Percentiles rank a stretch among this genome's conserved stretches.
phyloP scores from a whole-genome alignment of 1,140 invertebrate genomes.

The Linepithema humile region DNA sequence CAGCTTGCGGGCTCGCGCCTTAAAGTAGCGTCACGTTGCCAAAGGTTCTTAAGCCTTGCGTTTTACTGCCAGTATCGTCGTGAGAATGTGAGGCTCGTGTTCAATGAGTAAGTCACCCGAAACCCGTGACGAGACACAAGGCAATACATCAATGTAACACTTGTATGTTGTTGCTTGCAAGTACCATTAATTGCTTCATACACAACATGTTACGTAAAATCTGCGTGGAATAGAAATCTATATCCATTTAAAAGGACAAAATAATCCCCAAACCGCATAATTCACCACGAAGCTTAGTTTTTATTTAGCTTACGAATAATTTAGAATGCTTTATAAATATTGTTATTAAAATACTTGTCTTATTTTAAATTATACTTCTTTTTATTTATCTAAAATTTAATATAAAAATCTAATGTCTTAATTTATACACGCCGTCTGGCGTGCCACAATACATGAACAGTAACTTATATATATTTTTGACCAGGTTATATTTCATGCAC shows the following conservation, averaged over 20 bases:
- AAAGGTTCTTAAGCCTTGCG: slow-evolving; percentile 51
- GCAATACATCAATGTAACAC: not conserved
- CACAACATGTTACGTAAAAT: slow-evolving; percentile 10
- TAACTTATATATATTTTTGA: no score
- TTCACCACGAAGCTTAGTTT: no score
- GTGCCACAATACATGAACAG: no score
- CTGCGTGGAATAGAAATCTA: not conserved
- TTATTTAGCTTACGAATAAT: not conserved
- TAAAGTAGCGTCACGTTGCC: slow-evolving; percentile 54
- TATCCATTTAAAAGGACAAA: no score
- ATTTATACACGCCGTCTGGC: no score
- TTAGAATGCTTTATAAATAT: not conserved
- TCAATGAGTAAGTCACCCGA: slow-evolving; percentile 42
- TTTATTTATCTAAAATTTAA: no score
- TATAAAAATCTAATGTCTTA: no score
- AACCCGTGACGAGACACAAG: slow-evolving; percentile 24
- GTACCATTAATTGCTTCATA: slow-evolving; percentile 20
- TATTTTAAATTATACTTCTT: no score
- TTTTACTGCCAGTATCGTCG: slow-evolving; percentile 17
- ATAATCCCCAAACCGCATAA: no score
- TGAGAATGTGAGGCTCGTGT: slow-evolving; percentile 37
- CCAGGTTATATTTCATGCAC: no score
- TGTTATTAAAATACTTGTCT: no score
- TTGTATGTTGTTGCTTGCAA: not conserved
- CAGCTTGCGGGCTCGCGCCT: slow-evolving; percentile 25